These are phyloP conservation scores for Cactoblastis cactorum DNA, from an alignment of 2,888 invertebrate species.

Conservation along the genomic window DNA sequence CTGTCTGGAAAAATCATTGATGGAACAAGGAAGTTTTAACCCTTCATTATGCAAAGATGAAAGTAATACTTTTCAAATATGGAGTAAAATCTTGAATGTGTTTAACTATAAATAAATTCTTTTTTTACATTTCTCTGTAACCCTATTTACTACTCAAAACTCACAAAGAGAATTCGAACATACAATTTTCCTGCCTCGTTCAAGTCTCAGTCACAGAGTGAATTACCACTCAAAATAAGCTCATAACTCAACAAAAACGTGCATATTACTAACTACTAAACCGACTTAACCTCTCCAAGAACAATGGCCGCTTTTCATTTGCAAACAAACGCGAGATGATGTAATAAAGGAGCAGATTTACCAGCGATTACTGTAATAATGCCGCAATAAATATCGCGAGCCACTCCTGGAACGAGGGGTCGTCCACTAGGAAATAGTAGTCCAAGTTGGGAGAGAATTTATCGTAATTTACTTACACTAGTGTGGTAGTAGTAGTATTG, in stretches of 20 bases:
- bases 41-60: no score
- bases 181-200: no score
- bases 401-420: conserved; percentile 50
- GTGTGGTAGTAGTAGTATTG: no score
- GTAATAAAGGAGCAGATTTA: conserved; percentile 63
- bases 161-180: no score
- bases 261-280: neutral
- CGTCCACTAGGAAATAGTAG: conserved; percentile 21
- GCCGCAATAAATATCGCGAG: conserved; percentile 66
- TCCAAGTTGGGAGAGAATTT: conserved; percentile 23
- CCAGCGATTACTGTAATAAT: conserved; percentile 70
- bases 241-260: neutral
- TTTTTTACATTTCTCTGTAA: no score
- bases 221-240: neutral
- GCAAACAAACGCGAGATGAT: conserved; percentile 53
- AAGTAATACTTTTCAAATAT: no score
- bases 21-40: no score
- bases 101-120: no score
- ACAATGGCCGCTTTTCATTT: conserved; percentile 30
- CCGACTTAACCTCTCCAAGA: neutral
- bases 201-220: neutral
- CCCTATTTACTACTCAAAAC: no score
- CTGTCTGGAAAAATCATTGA: no score
- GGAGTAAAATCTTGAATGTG: no score
- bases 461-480: no score